phyloP scores from a whole-genome alignment of 2,113 vertebrate species.

The Nothoprocta pentlandii region DNA sequence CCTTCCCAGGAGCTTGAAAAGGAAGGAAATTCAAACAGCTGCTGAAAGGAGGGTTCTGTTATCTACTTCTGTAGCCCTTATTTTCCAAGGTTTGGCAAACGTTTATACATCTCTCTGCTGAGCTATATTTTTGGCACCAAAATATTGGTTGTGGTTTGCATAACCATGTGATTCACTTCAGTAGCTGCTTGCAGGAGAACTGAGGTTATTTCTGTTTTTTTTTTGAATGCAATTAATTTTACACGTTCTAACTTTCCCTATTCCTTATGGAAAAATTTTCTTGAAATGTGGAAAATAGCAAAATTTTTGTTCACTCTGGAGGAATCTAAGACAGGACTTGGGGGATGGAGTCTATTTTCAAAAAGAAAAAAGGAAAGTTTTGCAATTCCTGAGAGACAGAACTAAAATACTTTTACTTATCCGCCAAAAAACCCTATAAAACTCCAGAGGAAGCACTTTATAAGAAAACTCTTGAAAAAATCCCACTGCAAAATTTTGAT shows the following conservation, averaged over 20 bases:
- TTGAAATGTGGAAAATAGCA: neutral
- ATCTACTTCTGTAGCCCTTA: slow-evolving; percentile 20
- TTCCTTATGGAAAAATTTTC: neutral
- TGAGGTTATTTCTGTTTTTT: slow-evolving; percentile 24
- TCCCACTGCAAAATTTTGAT: neutral
- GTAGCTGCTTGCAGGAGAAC: slow-evolving; percentile 18
- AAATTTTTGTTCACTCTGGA: neutral
- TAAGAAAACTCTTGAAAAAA: neutral
- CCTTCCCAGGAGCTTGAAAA: slow-evolving; percentile 38
- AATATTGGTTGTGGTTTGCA: slow-evolving; percentile 32
- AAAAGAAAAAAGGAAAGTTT: neutral
- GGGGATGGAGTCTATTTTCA: neutral
- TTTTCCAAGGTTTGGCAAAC: slow-evolving; percentile 10
- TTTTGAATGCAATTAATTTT: slow-evolving; percentile 52
- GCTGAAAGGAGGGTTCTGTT: slow-evolving; percentile 37
- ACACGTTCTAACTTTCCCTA: neutral
- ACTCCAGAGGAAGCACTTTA: neutral
- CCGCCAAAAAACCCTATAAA: neutral
- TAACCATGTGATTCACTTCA: slow-evolving; percentile 25
- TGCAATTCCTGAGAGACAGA: neutral
- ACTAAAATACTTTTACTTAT: neutral
- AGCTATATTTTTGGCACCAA: slow-evolving; percentile 54
- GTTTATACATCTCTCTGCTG: slow-evolving; percentile 25
- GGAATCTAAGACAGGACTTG: neutral
- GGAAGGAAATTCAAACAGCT: slow-evolving; percentile 22